Evolutionary conservation across 2,888 invertebrate genomes (phyloP).

Genomic region (Seira musarum): DNA sequence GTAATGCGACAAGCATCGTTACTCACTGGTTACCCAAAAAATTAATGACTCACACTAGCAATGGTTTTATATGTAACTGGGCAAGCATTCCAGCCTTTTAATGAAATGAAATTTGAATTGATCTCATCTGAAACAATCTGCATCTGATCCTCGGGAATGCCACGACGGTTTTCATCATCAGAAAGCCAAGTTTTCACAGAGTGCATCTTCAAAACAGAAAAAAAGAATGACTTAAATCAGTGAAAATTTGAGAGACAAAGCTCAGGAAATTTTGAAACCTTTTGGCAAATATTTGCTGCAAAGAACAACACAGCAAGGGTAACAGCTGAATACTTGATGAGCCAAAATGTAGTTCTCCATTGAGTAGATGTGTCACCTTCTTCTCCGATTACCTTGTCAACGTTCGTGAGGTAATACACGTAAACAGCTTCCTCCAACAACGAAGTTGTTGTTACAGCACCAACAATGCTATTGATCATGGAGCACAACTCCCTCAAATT

Average conservation of each 20-base stretch:
- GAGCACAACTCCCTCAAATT: neutral
- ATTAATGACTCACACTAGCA: conserved; percentile 25
- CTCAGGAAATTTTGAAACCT: neutral
- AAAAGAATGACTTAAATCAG: too few relatives aligned
- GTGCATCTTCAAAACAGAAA: conserved; percentile 13
- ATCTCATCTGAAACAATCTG: conserved; percentile 8
- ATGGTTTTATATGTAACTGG: conserved; percentile 16
- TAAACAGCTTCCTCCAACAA: neutral
- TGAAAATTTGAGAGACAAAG: too few relatives aligned
- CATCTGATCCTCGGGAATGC: conserved; percentile 8
- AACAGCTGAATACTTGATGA: neutral
- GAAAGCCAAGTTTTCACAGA: conserved; percentile 18
- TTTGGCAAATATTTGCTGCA: neutral
- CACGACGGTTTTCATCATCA: neutral
- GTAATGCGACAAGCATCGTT: too few relatives aligned
- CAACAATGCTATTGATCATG: neutral
- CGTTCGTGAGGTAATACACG: neutral
- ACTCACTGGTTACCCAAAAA: too few relatives aligned
- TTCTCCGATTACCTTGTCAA: neutral
- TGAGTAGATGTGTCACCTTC: neutral
- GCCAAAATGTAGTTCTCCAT: too few relatives aligned
- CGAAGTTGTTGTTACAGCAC: neutral
- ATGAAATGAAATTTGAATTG: neutral
- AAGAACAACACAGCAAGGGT: neutral
- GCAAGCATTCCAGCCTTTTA: conserved; percentile 9